These are phyloP conservation scores for Origma solitaria DNA, from an alignment of 2,113 vertebrate genomes.

Conservation along the genomic window DNA sequence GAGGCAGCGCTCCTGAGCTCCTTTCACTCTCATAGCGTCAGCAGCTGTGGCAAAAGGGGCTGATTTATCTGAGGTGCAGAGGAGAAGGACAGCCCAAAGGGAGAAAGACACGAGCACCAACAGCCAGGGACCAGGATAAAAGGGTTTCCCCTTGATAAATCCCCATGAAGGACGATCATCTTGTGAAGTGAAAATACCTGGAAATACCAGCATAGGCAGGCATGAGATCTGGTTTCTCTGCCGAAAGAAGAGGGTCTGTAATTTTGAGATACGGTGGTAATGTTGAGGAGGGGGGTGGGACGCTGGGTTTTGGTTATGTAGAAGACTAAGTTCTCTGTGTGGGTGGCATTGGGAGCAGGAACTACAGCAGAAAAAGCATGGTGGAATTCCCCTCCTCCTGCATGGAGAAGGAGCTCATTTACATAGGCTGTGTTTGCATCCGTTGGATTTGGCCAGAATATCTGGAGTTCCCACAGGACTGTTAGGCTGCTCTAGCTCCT, in stretches of 20 bases:
- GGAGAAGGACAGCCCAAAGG: background rate
- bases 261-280: background rate
- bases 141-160: background rate
- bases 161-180: background rate
- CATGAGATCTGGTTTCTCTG: background rate
- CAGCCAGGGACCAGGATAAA: background rate
- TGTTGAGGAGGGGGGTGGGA: background rate
- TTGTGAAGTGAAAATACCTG: background rate
- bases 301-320: background rate
- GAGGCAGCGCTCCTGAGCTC: background rate
- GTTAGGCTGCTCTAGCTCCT: background rate
- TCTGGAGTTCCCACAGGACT: background rate
- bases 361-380: background rate
- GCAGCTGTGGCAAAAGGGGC: background rate
- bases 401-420: background rate
- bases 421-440: background rate
- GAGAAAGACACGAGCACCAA: background rate
- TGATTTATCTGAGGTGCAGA: background rate
- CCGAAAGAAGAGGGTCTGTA: background rate
- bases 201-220: background rate
- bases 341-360: background rate
- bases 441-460: background rate
- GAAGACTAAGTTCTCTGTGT: background rate
- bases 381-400: background rate
- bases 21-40: fast-evolving